Conservation (phyloP, 1,140 invertebrate species). For the Acromyrmex echinatior region DNA sequence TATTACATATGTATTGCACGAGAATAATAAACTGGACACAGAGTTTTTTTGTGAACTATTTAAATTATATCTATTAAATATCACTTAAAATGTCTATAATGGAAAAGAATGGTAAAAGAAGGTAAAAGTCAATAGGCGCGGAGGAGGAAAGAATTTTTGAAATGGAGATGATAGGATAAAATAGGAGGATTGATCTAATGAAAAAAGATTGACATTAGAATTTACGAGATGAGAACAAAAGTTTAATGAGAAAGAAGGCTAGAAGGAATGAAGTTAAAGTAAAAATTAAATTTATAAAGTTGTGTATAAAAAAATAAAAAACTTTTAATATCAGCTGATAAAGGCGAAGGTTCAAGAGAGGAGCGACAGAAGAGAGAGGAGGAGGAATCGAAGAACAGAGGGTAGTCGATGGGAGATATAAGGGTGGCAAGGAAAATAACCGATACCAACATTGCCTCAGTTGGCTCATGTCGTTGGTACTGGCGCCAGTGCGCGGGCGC, state of each 20-base stretch:
- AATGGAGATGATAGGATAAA: neutral
- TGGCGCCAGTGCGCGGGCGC: constrained; percentile 56
- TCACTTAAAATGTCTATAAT: neutral
- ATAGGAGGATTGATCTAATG: neutral
- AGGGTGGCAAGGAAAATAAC: constrained; percentile 46
- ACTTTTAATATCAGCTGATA: constrained; percentile 44
- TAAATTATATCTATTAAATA: constrained; percentile 10
- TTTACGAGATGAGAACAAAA: constrained; percentile 13
- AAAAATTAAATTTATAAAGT: constrained; percentile 23
- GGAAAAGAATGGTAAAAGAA: constrained; percentile 12
- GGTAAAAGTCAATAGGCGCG: neutral
- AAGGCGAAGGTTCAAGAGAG: constrained; percentile 33
- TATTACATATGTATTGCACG: neutral
- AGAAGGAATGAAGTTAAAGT: neutral
- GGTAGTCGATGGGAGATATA: constrained; percentile 27
- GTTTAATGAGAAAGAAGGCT: neutral
- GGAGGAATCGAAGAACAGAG: constrained; percentile 1
- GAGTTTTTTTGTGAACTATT: neutral
- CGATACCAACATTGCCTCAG: constrained; percentile 41
- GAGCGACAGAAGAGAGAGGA: neutral
- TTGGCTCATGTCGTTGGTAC: constrained; percentile 40
- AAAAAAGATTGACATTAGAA: constrained; percentile 19
- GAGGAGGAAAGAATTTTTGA: neutral
- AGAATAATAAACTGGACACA: neutral
- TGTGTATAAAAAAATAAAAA: neutral